phyloP scores from a whole-genome alignment of 23 tunicate species.

The Styela clava region DNA sequence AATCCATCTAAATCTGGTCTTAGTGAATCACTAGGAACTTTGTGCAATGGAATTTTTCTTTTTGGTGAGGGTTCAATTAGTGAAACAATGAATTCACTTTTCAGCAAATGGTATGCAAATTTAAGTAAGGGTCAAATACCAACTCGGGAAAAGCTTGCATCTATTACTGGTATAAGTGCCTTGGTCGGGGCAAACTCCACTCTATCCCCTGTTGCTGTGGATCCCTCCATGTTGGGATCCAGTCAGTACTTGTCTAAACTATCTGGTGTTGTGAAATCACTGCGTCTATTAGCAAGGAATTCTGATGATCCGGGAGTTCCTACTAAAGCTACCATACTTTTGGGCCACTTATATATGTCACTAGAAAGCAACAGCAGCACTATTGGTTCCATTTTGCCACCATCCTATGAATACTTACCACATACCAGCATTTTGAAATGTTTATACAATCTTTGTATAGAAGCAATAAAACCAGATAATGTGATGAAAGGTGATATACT shows the following conservation, averaged over 20 bases:
- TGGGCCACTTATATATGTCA: slow-evolving; percentile 44
- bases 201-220: slow-evolving; percentile 10
- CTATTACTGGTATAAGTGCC: slow-evolving; percentile 45
- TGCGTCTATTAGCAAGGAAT: slow-evolving; percentile 21
- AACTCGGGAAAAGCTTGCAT: slow-evolving; percentile 55
- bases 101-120: slow-evolving; percentile 22
- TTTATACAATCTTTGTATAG: slow-evolving; percentile 8
- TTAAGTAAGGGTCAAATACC: slow-evolving; percentile 36
- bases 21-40: slow-evolving; percentile 25
- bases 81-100: slow-evolving; percentile 18
- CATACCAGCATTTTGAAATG: slow-evolving; percentile 35
- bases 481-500: background rate
- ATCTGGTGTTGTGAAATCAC: slow-evolving; percentile 24
- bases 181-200: slow-evolving; percentile 39
- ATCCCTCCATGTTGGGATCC: slow-evolving; percentile 15
- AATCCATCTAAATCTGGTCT: slow-evolving; percentile 31
- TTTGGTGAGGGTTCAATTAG: background rate
- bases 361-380: slow-evolving; percentile 18
- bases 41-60: slow-evolving; percentile 21
- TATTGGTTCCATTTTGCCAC: slow-evolving; percentile 21
- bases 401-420: slow-evolving; percentile 46
- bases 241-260: slow-evolving; percentile 17
- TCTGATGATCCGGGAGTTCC: slow-evolving; percentile 44
- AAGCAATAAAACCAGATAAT: background rate
- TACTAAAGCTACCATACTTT: slow-evolving; percentile 17